These are phyloP conservation scores for Abramis brama DNA, from an alignment of 2,113 vertebrate genomes.

Conservation along the genomic window DNA sequence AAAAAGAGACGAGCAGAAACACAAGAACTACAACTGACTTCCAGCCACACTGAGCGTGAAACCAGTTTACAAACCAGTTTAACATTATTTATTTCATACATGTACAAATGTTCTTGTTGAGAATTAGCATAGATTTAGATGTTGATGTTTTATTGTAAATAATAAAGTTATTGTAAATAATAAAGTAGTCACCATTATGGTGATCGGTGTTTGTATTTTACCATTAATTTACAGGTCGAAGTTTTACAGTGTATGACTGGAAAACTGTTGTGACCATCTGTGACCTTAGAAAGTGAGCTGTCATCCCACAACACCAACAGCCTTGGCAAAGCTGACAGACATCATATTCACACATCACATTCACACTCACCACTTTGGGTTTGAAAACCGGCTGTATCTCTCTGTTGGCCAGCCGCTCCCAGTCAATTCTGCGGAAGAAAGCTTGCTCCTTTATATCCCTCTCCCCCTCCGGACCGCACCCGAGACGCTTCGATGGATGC, in stretches of 20 bases:
- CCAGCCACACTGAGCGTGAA: too few relatives aligned
- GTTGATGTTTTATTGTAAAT: too few relatives aligned
- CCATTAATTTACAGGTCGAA: too few relatives aligned
- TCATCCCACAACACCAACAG: not conserved
- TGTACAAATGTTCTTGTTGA: too few relatives aligned
- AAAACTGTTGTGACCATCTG: not conserved
- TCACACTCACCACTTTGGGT: conserved; percentile 92
- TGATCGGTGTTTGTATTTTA: too few relatives aligned
- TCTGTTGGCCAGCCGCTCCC: conserved; percentile 90
- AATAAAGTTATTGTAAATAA: too few relatives aligned
- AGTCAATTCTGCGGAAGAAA: conserved; percentile 98
- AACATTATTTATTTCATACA: too few relatives aligned
- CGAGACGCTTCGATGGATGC: conserved; percentile 93
- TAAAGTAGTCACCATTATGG: accelerated
- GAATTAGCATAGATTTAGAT: too few relatives aligned
- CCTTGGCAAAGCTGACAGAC: not conserved
- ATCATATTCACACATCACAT: conserved; percentile 19
- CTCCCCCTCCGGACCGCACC: conserved; percentile 90
- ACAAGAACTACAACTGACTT: too few relatives aligned
- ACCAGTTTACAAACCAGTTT: too few relatives aligned
- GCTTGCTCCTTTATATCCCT: conserved; percentile 92
- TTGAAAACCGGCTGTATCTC: conserved; percentile 98
- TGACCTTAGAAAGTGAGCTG: not conserved
- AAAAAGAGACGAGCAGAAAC: too few relatives aligned
- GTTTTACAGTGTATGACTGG: too few relatives aligned